These are phyloP conservation scores for Eueides isabella DNA, from an alignment of 1,140 invertebrate genomes.

Conservation along the genomic window DNA sequence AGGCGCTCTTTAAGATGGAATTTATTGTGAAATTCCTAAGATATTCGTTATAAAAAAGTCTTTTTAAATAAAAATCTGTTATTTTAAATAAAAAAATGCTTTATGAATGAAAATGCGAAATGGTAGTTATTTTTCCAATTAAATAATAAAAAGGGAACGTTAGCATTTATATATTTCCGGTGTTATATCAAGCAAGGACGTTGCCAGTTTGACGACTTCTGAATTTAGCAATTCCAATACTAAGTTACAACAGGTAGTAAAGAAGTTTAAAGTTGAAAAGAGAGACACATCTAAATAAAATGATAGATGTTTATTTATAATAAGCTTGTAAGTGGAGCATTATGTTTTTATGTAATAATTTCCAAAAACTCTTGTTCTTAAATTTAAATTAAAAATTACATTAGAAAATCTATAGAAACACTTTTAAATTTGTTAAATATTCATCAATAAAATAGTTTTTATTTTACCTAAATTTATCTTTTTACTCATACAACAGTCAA, in stretches of 20 bases:
- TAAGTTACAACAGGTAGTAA: constrained; percentile 42
- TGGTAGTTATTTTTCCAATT: constrained; percentile 18
- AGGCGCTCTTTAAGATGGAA: constrained; percentile 64
- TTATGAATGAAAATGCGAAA: constrained; percentile 25
- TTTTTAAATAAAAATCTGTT: neutral
- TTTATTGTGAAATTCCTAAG: constrained; percentile 43
- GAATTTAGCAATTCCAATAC: constrained; percentile 69
- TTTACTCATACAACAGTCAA: no score
- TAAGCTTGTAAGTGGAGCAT: neutral
- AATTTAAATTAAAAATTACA: neutral
- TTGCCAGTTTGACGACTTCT: constrained; percentile 78
- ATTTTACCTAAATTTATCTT: no score
- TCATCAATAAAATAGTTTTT: no score
- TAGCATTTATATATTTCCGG: constrained; percentile 43
- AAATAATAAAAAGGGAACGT: constrained; percentile 20
- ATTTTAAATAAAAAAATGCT: constrained; percentile 2
- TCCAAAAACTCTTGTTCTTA: neutral
- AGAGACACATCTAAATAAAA: neutral
- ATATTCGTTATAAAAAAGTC: constrained; percentile 12
- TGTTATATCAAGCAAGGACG: constrained; percentile 58
- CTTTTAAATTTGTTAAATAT: no score
- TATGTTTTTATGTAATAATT: neutral
- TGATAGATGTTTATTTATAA: constrained; percentile 1
- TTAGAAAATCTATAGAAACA: neutral
- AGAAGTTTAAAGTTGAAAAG: constrained; percentile 23